Conservation (phyloP, 2,113 vertebrate genomes). For the Aleadryas rufinucha region DNA sequence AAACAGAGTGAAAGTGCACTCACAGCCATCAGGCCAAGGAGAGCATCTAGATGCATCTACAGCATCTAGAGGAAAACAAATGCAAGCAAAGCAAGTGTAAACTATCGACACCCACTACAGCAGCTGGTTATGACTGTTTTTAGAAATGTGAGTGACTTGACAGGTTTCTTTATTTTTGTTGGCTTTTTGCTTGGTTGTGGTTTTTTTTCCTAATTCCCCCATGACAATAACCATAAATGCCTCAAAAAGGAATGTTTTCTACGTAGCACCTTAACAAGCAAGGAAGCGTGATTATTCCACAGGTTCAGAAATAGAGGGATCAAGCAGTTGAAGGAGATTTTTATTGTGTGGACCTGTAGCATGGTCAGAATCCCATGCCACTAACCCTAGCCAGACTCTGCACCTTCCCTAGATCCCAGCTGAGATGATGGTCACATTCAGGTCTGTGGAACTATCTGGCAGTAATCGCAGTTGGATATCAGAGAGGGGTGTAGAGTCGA, state of each 20-base stretch:
- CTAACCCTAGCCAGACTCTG: background rate
- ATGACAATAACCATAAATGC: background rate
- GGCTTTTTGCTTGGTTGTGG: background rate
- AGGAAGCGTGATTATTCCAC: background rate
- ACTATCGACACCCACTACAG: background rate
- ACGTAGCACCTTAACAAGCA: background rate
- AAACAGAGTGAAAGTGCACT: background rate
- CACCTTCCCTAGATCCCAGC: background rate
- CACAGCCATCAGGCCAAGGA: background rate
- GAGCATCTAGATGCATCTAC: background rate
- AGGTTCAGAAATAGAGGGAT: background rate
- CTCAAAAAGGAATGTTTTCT: background rate
- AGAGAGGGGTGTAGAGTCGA: background rate
- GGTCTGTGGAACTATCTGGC: background rate
- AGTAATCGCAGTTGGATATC: background rate
- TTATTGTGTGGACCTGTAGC: background rate
- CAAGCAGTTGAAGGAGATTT: background rate
- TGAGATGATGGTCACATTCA: background rate
- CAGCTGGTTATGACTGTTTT: background rate
- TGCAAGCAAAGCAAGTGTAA: background rate
- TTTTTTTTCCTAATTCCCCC: background rate
- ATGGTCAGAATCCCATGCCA: background rate
- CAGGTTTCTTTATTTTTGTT: background rate
- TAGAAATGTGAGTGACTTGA: background rate
- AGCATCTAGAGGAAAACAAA: background rate